Evolutionary conservation across 2,888 invertebrate genomes (phyloP).

Genomic region (Tenthredo scrophulariae): DNA sequence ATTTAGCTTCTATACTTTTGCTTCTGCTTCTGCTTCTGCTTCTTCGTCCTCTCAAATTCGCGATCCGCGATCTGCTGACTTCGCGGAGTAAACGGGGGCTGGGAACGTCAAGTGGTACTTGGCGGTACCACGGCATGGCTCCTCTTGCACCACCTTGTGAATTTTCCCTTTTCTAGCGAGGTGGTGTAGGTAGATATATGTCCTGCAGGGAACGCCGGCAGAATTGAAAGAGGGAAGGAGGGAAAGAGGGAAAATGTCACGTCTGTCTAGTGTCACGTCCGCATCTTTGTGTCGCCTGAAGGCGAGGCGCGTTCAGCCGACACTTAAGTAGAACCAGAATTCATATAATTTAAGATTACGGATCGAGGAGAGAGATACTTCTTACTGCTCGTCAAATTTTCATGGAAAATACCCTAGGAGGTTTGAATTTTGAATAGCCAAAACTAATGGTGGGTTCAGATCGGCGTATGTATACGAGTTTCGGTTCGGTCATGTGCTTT

Average conservation of each 20-base stretch:
- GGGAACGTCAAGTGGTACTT: constrained; percentile 51
- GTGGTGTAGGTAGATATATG: constrained; percentile 30
- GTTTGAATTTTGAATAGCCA: background rate
- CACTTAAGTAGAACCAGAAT: constrained; percentile 12
- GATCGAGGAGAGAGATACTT: background rate
- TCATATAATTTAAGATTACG: constrained; percentile 43
- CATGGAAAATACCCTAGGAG: background rate
- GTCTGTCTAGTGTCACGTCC: constrained; percentile 43
- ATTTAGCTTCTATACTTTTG: constrained; percentile 54
- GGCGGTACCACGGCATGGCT: constrained; percentile 35
- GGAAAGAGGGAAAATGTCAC: constrained; percentile 46
- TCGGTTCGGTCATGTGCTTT: background rate
- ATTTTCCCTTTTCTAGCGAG: constrained; percentile 18
- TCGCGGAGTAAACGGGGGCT: constrained; percentile 16
- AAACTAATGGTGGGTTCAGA: background rate
- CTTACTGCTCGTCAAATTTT: constrained; percentile 53
- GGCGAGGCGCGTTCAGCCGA: constrained; percentile 37
- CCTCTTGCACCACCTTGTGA: constrained; percentile 44
- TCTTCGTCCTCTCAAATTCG: constrained; percentile 53
- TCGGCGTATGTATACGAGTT: background rate
- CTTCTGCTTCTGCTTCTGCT: constrained; percentile 43
- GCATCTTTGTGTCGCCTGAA: constrained; percentile 30
- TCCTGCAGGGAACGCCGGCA: constrained; percentile 42
- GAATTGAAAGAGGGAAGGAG: constrained; percentile 40
- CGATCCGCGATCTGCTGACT: constrained; percentile 54